Evolutionary conservation across 2,888 invertebrate genomes (phyloP).

Genomic region (Ormyrus labotus): DNA sequence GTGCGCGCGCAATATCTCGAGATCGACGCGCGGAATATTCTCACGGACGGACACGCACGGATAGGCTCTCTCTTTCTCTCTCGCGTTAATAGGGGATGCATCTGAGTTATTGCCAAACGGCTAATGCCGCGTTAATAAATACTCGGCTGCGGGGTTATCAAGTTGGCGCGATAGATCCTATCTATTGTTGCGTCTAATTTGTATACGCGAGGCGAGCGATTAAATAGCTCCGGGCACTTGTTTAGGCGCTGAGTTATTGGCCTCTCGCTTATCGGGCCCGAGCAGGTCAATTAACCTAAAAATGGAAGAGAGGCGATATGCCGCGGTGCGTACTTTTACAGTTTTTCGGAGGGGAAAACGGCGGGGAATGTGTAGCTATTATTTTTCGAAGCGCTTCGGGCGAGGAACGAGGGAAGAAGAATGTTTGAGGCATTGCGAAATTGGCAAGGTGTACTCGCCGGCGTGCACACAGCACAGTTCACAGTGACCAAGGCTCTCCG

Average conservation of each 20-base stretch:
- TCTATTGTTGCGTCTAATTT: not conserved
- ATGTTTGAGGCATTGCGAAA: too few relatives aligned
- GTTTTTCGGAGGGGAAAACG: too few relatives aligned
- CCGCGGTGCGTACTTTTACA: too few relatives aligned
- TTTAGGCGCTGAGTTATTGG: not conserved
- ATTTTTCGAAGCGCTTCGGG: too few relatives aligned
- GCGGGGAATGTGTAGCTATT: too few relatives aligned
- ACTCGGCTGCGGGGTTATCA: not conserved
- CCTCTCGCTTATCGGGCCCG: not conserved
- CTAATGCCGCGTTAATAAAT: slow-evolving; percentile 12
- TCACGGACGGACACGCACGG: not conserved
- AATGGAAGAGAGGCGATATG: too few relatives aligned
- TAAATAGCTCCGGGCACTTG: not conserved
- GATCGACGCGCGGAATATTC: slow-evolving; percentile 29
- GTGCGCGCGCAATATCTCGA: not conserved
- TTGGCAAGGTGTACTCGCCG: too few relatives aligned
- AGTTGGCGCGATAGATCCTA: not conserved
- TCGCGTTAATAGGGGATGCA: not conserved
- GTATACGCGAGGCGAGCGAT: too few relatives aligned
- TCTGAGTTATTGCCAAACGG: not conserved
- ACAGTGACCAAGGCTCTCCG: too few relatives aligned
- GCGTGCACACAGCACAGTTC: too few relatives aligned
- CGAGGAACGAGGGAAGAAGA: too few relatives aligned
- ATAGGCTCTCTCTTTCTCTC: not conserved
- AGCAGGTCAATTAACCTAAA: not conserved